Evolutionary conservation across 2,797 vertebrate genomes (phyloP).

Genomic region (Oryzias dopingdopingensis): DNA sequence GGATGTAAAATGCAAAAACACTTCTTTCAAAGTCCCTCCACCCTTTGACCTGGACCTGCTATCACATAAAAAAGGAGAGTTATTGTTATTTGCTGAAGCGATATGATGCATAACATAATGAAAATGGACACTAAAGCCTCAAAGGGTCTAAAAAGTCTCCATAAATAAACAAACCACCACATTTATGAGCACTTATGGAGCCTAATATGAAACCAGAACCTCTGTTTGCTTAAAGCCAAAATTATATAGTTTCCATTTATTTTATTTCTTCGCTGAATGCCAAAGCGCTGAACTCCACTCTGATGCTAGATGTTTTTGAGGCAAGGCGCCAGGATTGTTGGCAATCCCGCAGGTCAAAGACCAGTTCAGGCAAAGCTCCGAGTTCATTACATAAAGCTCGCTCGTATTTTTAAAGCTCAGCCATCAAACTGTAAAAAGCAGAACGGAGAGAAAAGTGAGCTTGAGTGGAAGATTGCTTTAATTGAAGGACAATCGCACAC

Average conservation of each 20-base stretch:
- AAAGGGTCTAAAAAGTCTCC: slow-evolving; percentile 25
- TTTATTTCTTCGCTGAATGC: slow-evolving; percentile 26
- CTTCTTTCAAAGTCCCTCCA: slow-evolving; percentile 8
- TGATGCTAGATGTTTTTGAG: slow-evolving; percentile 18
- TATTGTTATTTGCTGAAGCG: slow-evolving; percentile 8
- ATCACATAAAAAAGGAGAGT: not conserved
- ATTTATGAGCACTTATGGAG: slow-evolving; percentile 60
- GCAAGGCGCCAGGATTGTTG: slow-evolving; percentile 5
- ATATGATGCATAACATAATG: slow-evolving; percentile 15
- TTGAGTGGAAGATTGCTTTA: slow-evolving; percentile 8
- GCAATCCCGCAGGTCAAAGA: slow-evolving; percentile 7
- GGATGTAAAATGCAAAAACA: slow-evolving; percentile 28
- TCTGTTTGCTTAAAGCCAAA: slow-evolving; percentile 55
- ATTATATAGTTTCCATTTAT: slow-evolving; percentile 51
- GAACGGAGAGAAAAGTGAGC: slow-evolving; percentile 4
- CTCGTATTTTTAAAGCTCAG: slow-evolving; percentile 1
- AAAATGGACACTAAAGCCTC: slow-evolving; percentile 24
- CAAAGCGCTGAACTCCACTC: slow-evolving; percentile 23
- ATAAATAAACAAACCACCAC: slow-evolving; percentile 41
- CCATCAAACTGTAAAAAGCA: slow-evolving; percentile 2
- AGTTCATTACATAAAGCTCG: not conserved
- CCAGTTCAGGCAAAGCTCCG: not conserved
- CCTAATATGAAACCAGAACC: slow-evolving; percentile 58
- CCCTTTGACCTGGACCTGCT: not conserved
- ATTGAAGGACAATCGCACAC: slow-evolving; percentile 8